Conservation (phyloP, 2,797 vertebrate genomes). For the Melanitta fusca region DNA sequence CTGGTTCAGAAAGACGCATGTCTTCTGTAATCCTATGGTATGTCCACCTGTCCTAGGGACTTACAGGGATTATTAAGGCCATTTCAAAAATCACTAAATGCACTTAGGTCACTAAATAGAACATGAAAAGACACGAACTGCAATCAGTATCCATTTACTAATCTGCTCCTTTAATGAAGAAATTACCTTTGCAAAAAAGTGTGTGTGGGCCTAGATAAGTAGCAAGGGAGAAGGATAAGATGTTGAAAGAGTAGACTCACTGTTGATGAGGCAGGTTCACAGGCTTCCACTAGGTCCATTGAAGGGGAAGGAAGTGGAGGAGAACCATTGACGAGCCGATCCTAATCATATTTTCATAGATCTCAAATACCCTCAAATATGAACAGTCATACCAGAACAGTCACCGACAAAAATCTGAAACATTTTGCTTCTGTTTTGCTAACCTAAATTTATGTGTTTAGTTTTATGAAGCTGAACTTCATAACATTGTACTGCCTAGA, state of each 20-base stretch:
- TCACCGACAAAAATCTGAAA: not conserved
- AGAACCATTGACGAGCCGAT: not conserved
- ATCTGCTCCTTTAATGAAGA: not conserved
- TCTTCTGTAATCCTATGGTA: not conserved
- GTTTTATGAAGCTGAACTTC: not conserved
- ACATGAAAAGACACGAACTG: not conserved
- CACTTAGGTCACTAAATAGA: not conserved
- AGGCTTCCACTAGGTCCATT: not conserved
- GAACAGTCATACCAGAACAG: not conserved
- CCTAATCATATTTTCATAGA: not conserved
- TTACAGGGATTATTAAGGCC: not conserved
- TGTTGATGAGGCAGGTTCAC: not conserved
- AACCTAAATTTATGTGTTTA: not conserved
- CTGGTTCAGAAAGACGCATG: fast-evolving
- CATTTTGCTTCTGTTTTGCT: not conserved
- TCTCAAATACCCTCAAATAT: not conserved
- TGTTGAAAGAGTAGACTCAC: not conserved
- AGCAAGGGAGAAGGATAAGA: not conserved
- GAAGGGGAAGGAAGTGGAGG: not conserved
- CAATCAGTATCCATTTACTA: not conserved
- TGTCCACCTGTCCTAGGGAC: not conserved
- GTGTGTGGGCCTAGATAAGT: fast-evolving
- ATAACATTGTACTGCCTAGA: not conserved
- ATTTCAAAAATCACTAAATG: not conserved
- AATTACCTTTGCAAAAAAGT: not conserved